These are phyloP conservation scores for Sebastolobus alascanus DNA, from an alignment of 2,797 vertebrate species.

Conservation along the genomic window DNA sequence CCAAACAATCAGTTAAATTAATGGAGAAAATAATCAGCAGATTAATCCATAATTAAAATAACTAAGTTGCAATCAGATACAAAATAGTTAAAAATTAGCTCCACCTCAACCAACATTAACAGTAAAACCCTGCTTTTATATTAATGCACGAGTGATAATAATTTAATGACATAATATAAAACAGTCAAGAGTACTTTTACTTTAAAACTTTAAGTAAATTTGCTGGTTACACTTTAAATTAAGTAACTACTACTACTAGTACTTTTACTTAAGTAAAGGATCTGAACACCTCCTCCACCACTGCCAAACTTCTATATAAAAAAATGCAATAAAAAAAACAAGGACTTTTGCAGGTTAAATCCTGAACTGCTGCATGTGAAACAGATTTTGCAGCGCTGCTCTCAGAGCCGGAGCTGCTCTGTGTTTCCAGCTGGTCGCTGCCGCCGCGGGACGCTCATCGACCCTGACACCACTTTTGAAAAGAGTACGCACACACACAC, in stretches of 20 bases:
- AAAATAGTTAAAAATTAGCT: background rate
- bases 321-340: background rate
- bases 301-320: background rate
- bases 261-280: background rate
- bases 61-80: background rate
- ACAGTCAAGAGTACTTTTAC: background rate
- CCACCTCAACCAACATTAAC: background rate
- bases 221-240: background rate
- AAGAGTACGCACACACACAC: slow-evolving; percentile 28
- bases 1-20: background rate
- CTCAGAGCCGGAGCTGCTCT: slow-evolving; percentile 14
- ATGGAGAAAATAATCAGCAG: background rate
- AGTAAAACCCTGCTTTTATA: background rate
- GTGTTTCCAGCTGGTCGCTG: slow-evolving; percentile 64
- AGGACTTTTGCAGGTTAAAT: background rate
- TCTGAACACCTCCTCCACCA: background rate
- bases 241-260: background rate
- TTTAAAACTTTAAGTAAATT: background rate
- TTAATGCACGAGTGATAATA: background rate
- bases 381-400: slow-evolving; percentile 16
- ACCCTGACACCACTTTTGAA: slow-evolving; percentile 58
- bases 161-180: background rate
- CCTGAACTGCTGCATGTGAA: slow-evolving; percentile 48
- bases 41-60: background rate
- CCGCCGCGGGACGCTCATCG: slow-evolving; percentile 52